phyloP scores from a whole-genome alignment of 2,797 vertebrate species.

The Syngnathus rostellatus region DNA sequence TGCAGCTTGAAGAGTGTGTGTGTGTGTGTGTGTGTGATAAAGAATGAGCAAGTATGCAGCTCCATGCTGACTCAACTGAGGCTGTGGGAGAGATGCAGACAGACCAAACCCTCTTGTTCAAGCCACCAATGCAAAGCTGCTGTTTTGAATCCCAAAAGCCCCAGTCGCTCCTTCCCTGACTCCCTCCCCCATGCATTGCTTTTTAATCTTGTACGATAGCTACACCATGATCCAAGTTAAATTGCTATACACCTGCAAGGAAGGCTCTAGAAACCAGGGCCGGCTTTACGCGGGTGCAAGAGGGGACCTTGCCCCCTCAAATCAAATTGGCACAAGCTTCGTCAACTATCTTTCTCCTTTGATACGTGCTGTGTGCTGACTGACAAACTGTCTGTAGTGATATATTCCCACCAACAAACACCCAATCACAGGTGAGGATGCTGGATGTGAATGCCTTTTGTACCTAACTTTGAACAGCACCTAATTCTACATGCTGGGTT shows the following conservation, averaged over 20 bases:
- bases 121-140: conserved; percentile 58
- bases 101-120: conserved; percentile 50
- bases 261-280: background rate
- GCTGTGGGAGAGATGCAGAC: conserved; percentile 37
- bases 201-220: conserved; percentile 15
- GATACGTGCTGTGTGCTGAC: background rate
- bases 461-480: too few relatives aligned
- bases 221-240: conserved; percentile 45
- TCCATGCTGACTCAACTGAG: conserved; percentile 30
- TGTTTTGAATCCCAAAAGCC: conserved; percentile 27
- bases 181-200: conserved; percentile 22
- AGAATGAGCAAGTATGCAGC: conserved; percentile 14
- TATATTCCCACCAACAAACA: background rate
- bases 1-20: conserved; percentile 13
- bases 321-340: background rate
- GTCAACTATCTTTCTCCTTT: background rate
- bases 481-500: too few relatives aligned
- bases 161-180: conserved; percentile 21
- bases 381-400: background rate
- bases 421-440: background rate
- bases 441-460: background rate
- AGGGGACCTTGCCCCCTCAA: background rate
- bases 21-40: background rate
- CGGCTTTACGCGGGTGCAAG: background rate
- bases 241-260: conserved; percentile 13